phyloP scores from a whole-genome alignment of 2,797 vertebrate species.

The Morelia viridis region DNA sequence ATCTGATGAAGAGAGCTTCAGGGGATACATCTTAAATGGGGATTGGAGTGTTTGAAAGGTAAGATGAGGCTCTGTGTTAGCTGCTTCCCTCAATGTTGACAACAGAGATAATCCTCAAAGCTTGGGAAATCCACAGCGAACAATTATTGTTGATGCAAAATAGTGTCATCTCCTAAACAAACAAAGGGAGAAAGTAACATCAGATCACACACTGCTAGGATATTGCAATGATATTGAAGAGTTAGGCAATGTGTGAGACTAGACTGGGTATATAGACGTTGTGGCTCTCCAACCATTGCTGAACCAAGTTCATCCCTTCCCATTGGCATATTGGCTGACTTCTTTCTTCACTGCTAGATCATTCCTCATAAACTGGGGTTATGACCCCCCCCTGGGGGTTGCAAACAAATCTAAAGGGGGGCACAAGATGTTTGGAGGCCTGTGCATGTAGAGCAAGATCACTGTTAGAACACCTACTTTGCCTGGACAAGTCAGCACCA shows the following conservation, averaged over 20 bases:
- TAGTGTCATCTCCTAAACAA: not conserved
- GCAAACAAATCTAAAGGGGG: too few relatives aligned
- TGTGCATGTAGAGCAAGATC: too few relatives aligned
- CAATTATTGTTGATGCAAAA: not conserved
- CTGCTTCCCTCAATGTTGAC: not conserved
- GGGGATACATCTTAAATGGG: slow-evolving; percentile 31
- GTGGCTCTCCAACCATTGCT: not conserved
- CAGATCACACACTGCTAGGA: not conserved
- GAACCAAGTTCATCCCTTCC: not conserved
- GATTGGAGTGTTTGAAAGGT: not conserved
- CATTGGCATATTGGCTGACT: not conserved
- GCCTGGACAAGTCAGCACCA: too few relatives aligned
- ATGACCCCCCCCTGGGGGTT: not conserved
- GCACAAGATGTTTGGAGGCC: too few relatives aligned
- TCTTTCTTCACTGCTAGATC: not conserved
- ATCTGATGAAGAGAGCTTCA: slow-evolving; percentile 31
- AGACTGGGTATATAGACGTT: not conserved
- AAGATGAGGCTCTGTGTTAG: not conserved
- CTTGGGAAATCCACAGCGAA: not conserved
- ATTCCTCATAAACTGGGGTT: not conserved
- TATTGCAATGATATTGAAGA: not conserved
- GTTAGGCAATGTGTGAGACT: not conserved
- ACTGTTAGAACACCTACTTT: too few relatives aligned
- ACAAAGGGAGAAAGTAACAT: not conserved
- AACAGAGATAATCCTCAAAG: not conserved